Percentiles rank a stretch among this genome's conserved stretches.
phyloP scores from a whole-genome alignment of 2,888 invertebrate genomes.

The Notocelia uddmanniana region DNA sequence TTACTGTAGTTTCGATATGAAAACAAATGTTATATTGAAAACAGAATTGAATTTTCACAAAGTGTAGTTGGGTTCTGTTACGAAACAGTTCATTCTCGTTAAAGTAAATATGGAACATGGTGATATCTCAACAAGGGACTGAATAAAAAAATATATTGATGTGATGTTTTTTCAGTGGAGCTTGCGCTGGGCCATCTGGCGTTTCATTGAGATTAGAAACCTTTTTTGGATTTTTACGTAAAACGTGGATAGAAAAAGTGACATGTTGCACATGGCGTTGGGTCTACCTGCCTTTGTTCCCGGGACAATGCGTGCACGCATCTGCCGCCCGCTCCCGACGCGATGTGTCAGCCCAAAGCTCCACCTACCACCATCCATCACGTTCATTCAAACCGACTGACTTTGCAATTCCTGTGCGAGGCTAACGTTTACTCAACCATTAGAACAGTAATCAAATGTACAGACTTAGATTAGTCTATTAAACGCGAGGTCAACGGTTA shows the following conservation, averaged over 20 bases:
- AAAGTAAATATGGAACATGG: conserved; percentile 11
- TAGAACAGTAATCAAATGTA: conserved; percentile 42
- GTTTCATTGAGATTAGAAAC: conserved; percentile 77
- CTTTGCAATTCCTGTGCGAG: conserved; percentile 38
- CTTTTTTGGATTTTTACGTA: conserved; percentile 76
- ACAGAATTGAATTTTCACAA: conserved; percentile 16
- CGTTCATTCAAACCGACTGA: conserved; percentile 53
- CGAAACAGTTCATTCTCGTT: conserved; percentile 5
- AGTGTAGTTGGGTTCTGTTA: conserved; percentile 1
- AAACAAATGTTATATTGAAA: conserved; percentile 62
- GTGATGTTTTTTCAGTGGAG: conserved; percentile 62
- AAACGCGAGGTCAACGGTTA: conserved; percentile 71
- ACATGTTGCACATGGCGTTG: conserved; percentile 82
- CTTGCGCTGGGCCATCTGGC: conserved; percentile 81
- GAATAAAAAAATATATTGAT: conserved; percentile 33
- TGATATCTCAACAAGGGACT: conserved; percentile 25
- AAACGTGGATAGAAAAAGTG: conserved; percentile 81
- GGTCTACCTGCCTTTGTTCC: conserved; percentile 83
- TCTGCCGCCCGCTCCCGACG: conserved; percentile 75
- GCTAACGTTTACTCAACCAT: conserved; percentile 40
- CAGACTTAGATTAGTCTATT: conserved; percentile 55
- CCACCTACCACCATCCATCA: conserved; percentile 59
- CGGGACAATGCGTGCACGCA: conserved; percentile 75
- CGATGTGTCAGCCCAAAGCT: conserved; percentile 52
- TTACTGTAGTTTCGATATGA: conserved; percentile 71